phyloP scores from a whole-genome alignment of 2,888 invertebrate genomes.

The Agrotis ipsilon region DNA sequence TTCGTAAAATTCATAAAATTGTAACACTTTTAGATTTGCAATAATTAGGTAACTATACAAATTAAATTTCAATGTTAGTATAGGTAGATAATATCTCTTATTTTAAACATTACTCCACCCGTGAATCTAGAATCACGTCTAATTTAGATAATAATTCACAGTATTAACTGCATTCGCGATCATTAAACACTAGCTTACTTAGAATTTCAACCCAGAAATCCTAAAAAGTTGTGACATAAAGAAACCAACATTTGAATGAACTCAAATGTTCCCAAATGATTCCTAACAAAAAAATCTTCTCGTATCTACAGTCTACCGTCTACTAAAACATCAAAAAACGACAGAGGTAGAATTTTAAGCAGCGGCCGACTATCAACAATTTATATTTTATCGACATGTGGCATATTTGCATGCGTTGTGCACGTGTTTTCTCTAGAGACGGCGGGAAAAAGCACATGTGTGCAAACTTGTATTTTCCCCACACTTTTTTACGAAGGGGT shows the following conservation, averaged over 20 bases:
- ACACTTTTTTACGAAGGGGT: slow-evolving; percentile 34
- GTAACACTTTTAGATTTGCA: no score
- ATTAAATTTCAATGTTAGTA: no score
- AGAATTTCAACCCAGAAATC: background rate
- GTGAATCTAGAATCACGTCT: no score
- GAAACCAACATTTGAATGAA: background rate
- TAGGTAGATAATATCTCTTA: no score
- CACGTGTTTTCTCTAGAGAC: slow-evolving; percentile 52
- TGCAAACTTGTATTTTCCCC: slow-evolving; percentile 35
- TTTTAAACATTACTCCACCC: no score
- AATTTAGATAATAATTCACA: no score
- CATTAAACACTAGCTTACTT: no score
- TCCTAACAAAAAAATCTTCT: slow-evolving; percentile 5
- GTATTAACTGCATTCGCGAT: no score
- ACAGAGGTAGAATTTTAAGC: slow-evolving; percentile 39
- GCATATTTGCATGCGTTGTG: slow-evolving; percentile 50
- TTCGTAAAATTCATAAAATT: no score
- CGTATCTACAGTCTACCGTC: no score
- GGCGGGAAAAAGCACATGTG: slow-evolving; percentile 35
- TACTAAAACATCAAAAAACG: slow-evolving; percentile 28
- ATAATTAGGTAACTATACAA: no score
- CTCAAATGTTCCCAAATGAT: background rate
- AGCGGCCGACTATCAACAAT: slow-evolving; percentile 22
- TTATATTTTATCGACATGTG: slow-evolving; percentile 51
- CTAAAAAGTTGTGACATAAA: background rate